Evolutionary conservation across 1,140 invertebrate genomes (phyloP).

Genomic region (Temnothorax nylanderi): DNA sequence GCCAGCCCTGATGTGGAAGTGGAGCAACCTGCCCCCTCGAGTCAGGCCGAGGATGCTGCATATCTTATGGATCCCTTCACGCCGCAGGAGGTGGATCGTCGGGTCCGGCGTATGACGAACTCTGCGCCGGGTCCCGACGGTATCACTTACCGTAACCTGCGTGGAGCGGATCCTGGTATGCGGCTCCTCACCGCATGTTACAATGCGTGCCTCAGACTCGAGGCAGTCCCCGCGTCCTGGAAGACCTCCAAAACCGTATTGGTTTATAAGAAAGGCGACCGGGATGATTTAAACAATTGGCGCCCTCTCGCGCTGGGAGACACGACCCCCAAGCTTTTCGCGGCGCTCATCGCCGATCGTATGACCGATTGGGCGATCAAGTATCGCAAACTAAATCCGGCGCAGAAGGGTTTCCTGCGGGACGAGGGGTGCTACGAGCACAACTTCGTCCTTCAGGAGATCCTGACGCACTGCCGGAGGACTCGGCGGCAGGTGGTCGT

Average conservation of each 20-base stretch:
- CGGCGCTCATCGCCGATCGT: conserved; percentile 25
- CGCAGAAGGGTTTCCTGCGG: conserved; percentile 76
- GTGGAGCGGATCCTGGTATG: neutral
- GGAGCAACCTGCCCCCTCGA: too few relatives aligned
- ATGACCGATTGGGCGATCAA: too few relatives aligned
- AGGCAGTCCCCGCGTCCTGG: neutral
- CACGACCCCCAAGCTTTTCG: neutral
- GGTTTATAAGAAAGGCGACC: neutral
- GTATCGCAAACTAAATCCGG: conserved; percentile 28
- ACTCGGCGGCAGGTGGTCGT: neutral
- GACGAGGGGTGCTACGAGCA: conserved; percentile 78
- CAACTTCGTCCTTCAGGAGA: neutral
- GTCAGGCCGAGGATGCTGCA: neutral
- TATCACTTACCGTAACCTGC: neutral
- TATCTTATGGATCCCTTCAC: neutral
- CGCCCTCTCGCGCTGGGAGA: neutral
- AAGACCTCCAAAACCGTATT: neutral
- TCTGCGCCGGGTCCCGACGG: conserved; percentile 3
- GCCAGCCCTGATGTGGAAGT: neutral
- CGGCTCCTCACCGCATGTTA: neutral
- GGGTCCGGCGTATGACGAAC: neutral
- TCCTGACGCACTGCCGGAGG: neutral
- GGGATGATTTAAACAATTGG: neutral
- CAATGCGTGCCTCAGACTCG: neutral
- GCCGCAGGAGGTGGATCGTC: neutral